These are phyloP conservation scores for Drosophila baimaii DNA, from an alignment of 1,140 invertebrate genomes.

Conservation along the genomic window DNA sequence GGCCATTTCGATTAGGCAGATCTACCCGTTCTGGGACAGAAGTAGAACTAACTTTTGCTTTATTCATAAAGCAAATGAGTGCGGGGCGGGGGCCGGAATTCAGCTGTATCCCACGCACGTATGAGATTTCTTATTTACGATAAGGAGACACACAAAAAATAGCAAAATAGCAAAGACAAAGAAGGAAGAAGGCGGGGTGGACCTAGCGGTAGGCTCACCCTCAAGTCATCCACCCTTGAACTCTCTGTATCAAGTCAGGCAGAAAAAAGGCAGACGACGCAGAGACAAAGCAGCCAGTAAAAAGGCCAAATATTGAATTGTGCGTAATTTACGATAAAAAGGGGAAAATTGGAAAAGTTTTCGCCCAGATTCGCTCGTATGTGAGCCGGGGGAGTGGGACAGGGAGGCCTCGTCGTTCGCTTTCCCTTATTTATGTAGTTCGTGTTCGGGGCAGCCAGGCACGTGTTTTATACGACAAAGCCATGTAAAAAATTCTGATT, in stretches of 20 bases:
- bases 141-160: conserved; percentile 78
- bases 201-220: conserved; percentile 16
- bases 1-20: conserved; percentile 68
- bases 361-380: conserved; percentile 26
- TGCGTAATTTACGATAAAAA: conserved; percentile 84
- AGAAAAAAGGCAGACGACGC: conserved; percentile 75
- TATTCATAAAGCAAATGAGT: conserved; percentile 68
- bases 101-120: conserved; percentile 66
- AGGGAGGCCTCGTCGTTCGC: conserved; percentile 41
- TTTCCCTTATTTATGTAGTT: conserved; percentile 78
- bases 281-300: conserved; percentile 74
- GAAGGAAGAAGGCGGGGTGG: conserved; percentile 39
- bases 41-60: conserved; percentile 74
- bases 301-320: conserved; percentile 83
- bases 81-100: conserved; percentile 3
- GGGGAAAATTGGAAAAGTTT: conserved; percentile 84
- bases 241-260: conserved; percentile 61
- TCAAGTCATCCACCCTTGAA: conserved; percentile 14
- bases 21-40: conserved; percentile 38
- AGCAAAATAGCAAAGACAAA: conserved; percentile 70
- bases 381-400: conserved; percentile 5
- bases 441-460: conserved; percentile 55
- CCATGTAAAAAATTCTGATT: conserved; percentile 78
- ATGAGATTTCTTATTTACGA: conserved; percentile 84
- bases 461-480: conserved; percentile 49